Percentiles rank a stretch among this genome's conserved stretches.
phyloP scores from a whole-genome alignment of 2,113 vertebrate genomes.

The Solenodon paradoxus region DNA sequence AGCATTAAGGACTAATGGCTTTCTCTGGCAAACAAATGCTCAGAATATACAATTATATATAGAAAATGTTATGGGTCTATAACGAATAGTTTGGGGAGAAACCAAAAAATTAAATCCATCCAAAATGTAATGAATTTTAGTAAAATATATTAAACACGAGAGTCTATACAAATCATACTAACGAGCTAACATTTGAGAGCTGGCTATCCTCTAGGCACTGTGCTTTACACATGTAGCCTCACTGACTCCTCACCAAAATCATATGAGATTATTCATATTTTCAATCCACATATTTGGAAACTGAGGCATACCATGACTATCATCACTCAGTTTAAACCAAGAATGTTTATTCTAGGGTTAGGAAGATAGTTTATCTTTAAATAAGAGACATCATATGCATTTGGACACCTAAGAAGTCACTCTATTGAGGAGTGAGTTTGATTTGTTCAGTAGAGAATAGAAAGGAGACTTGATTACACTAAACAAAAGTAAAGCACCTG shows the following conservation, averaged over 20 bases:
- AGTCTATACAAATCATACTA: not conserved
- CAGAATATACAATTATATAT: not conserved
- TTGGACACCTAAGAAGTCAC: not conserved
- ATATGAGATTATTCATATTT: not conserved
- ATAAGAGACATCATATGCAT: rapidly evolving
- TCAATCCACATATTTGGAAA: not conserved
- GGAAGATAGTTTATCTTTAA: not conserved
- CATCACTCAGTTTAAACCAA: not conserved
- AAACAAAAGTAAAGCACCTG: not conserved
- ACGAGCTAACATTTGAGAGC: not conserved
- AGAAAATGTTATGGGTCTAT: not conserved
- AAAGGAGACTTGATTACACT: not conserved
- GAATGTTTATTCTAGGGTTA: not conserved
- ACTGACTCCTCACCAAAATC: not conserved
- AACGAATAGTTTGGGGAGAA: not conserved
- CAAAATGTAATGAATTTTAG: not conserved
- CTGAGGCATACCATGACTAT: not conserved
- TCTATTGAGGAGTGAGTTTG: not conserved
- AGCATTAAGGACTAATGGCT: not conserved
- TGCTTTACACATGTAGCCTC: not conserved
- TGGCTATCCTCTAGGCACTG: not conserved
- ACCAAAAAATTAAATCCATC: not conserved
- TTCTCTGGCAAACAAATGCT: not conserved
- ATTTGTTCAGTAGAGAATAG: not conserved
- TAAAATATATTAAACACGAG: not conserved